Evolutionary conservation across 2,113 vertebrate species (phyloP), one percentile per base, ranked within the genome.

Genomic region (Vireo altiloquus): DNA sequence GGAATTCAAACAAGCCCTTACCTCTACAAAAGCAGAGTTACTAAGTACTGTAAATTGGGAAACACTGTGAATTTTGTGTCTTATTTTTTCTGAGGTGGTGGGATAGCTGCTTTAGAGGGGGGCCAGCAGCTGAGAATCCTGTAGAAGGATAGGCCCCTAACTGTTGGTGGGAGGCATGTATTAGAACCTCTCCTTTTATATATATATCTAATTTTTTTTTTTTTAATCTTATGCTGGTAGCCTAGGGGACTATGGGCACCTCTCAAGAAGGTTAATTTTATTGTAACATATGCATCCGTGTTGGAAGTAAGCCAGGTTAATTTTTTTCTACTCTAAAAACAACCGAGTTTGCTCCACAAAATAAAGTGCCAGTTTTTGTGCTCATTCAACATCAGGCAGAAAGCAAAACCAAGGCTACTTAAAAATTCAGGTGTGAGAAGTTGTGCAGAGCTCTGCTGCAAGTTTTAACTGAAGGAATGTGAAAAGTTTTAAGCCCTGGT

Each of bases 401-500:
- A 94, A 88, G 31, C 39, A 91, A 94, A 94, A 76, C 13, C 11
- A 42, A 71, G 28, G 7, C 9, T 49, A 54, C 68, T 80, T 23
- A 3, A 60, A 60, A 91, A 71, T 47, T 88, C 33, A 53, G 21
- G 47, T 91, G 23, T 91, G 74, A 75, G 50, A 87, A 87, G 63
- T 54, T 69, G 65, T 77, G 56, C 49, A 74, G 75, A 94, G 35
- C 53, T 85, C 53, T 90, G 5, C 65, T 83, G 42, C 65, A 54
- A 46, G 39, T 33, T 71, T 8, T 71, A 91, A 79, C 70, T 89
- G 47, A 59, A 91, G 22, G 57, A 89, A 95, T 59, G 37, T 44
- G 78, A 65, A 82, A 93, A 79, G 57, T 83, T 93, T 92, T 79
- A 74, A 93, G 25, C 44, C 63, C n/a, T 84, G 72, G 40, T 92